Conservation (phyloP, 2,797 vertebrate genomes). For the Leucoraja ocellata region DNA sequence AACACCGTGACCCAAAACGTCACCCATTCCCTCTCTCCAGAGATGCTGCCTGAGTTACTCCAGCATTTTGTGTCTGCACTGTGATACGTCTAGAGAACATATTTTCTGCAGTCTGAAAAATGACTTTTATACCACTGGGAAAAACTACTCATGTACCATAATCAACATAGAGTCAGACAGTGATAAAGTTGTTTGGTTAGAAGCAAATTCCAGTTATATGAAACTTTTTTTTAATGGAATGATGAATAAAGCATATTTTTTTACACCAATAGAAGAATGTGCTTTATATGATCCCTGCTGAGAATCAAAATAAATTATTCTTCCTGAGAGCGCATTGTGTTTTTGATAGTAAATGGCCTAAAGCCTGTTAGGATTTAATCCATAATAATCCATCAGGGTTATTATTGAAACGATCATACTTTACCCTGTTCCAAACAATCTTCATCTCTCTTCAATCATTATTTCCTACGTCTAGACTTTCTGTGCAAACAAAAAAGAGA, state of each 20-base stretch:
- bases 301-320: neutral
- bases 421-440: neutral
- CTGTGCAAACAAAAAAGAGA: too few species aligned
- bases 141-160: neutral
- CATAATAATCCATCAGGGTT: neutral
- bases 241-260: neutral
- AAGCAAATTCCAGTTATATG: neutral
- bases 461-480: neutral
- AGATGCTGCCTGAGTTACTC: too few species aligned
- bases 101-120: neutral
- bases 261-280: neutral
- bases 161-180: neutral
- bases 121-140: neutral
- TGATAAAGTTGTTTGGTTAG: neutral
- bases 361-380: neutral
- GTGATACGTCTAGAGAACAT: neutral
- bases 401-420: neutral
- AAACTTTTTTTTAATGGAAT: neutral
- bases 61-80: neutral
- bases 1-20: too few species aligned
- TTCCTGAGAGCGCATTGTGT: neutral
- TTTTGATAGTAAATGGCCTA: neutral
- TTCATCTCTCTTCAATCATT: neutral
- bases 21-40: too few species aligned
- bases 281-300: neutral